These are phyloP conservation scores for Cepphus grylle DNA, from an alignment of 2,113 vertebrate genomes.

Conservation along the genomic window DNA sequence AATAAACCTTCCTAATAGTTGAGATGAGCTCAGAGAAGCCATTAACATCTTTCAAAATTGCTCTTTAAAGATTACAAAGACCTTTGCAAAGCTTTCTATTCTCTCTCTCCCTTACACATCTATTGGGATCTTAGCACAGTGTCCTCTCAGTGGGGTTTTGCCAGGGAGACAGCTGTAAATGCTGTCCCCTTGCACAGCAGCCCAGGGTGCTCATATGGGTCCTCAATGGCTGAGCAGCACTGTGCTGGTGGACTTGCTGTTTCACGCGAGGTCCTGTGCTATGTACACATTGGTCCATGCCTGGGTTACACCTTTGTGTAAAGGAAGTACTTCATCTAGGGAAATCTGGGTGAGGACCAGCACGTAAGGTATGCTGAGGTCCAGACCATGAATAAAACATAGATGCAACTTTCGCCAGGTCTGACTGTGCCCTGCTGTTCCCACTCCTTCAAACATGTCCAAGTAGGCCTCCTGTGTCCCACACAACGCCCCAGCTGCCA, in stretches of 20 bases:
- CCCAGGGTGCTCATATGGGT: too few species aligned
- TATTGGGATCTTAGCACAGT: not conserved
- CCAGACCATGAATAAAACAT: not conserved
- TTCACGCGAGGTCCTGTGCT: not conserved
- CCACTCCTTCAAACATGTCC: not conserved
- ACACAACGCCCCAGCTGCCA: not conserved
- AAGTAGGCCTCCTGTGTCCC: not conserved
- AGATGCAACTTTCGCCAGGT: not conserved
- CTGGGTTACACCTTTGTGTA: not conserved
- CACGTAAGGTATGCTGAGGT: not conserved
- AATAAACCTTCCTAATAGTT: not conserved
- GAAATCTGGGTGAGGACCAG: not conserved
- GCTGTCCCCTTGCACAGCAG: not conserved
- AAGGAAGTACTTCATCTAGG: not conserved
- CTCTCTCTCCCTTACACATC: not conserved
- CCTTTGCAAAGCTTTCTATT: not conserved
- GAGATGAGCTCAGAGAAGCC: not conserved
- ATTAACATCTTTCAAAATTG: not conserved
- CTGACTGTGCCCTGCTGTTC: not conserved
- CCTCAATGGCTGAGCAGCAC: not conserved
- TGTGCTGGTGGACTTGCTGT: not conserved
- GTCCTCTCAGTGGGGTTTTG: not conserved
- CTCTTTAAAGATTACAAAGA: not conserved
- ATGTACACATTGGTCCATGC: not conserved
- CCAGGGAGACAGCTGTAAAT: not conserved